A percentile compares a stretch with the other conserved stretches of the same genome.
Conservation (phyloP, 2,113 vertebrate genomes). For the Synodontis membranacea region DNA sequence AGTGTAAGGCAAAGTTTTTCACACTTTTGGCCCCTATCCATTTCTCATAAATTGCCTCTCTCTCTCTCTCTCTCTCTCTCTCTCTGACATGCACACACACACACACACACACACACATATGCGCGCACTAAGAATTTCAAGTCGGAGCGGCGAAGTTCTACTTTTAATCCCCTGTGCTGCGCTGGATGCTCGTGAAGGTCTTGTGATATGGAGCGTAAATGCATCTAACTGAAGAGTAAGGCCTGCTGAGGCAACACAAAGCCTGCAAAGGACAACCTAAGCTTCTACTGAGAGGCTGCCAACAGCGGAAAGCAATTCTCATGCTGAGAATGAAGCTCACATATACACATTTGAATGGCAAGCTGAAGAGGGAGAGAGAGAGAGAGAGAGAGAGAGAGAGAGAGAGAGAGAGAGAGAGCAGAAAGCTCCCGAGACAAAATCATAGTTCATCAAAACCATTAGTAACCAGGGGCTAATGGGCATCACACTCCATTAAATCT, state of each 20-base stretch:
- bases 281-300: constrained; percentile 20
- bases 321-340: not conserved
- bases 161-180: constrained; percentile 5
- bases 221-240: constrained; percentile 11
- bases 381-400: not conserved
- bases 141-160: not conserved
- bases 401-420: not conserved
- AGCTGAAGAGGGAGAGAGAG: not conserved
- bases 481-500: constrained; percentile 39
- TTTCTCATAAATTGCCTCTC: constrained; percentile 3
- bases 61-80: constrained; percentile 2
- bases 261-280: not conserved
- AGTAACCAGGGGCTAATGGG: constrained; percentile 44
- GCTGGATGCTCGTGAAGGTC: constrained; percentile 10
- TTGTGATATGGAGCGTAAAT: constrained; percentile 20
- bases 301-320: constrained; percentile 15
- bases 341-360: not conserved
- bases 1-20: not conserved
- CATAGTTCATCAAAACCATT: constrained; percentile 43
- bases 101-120: not conserved
- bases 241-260: constrained; percentile 26
- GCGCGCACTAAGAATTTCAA: constrained; percentile 9
- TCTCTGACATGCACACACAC: not conserved
- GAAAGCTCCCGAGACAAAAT: not conserved
- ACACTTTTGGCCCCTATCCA: constrained; percentile 13